Conservation (phyloP, 92 coral and sea anemone genomes). For the Virgularia gustaviana region DNA sequence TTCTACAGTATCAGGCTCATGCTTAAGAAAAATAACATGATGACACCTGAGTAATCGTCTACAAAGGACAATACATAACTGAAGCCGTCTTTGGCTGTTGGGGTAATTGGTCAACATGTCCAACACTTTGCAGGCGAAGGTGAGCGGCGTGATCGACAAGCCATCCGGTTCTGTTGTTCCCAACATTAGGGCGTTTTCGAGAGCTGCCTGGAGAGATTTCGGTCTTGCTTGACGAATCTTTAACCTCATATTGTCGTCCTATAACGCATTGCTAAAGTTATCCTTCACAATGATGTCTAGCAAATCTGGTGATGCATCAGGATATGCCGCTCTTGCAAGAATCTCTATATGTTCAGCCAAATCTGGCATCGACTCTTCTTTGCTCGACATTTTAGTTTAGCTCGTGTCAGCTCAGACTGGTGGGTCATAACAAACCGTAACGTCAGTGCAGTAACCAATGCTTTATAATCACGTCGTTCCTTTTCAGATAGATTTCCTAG, state of each 20-base stretch:
- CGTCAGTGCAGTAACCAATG: slow-evolving; percentile 6
- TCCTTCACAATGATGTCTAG: background rate
- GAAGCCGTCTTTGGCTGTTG: no score
- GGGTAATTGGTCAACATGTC: no score
- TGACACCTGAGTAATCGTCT: no score
- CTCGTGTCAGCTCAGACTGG: slow-evolving; percentile 3
- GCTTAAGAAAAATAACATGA: no score
- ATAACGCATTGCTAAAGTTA: slow-evolving; percentile 21
- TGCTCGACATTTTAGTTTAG: background rate
- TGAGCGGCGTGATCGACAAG: no score
- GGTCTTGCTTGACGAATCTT: slow-evolving; percentile 17
- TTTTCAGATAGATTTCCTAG: slow-evolving; percentile 1
- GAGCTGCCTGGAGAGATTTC: slow-evolving; percentile 10
- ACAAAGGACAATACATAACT: no score
- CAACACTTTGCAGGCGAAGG: no score
- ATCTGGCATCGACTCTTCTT: background rate
- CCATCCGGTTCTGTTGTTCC: no score
- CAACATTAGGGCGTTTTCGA: slow-evolving; percentile 2
- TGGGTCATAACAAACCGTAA: background rate
- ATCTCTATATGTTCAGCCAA: slow-evolving; percentile 14
- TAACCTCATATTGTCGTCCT: slow-evolving; percentile 6
- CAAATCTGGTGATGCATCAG: background rate
- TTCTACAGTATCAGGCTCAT: no score
- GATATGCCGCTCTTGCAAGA: slow-evolving; percentile 5
- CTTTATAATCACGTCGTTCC: background rate